Percentiles rank a stretch among this genome's conserved stretches.
phyloP scores from a whole-genome alignment of 2,113 vertebrate genomes.

The Gadus macrocephalus region DNA sequence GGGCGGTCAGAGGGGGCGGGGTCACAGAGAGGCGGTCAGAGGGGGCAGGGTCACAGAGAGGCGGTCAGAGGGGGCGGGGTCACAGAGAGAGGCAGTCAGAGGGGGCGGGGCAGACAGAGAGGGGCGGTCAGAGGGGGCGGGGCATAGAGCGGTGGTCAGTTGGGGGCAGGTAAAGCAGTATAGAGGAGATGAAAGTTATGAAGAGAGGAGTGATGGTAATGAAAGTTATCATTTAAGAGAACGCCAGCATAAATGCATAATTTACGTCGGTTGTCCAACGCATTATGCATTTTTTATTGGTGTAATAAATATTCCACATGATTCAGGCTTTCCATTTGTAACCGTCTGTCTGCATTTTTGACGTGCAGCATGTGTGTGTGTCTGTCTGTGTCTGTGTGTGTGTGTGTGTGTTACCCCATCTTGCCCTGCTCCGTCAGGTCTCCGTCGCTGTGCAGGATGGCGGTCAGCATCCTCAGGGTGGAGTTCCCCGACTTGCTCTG shows the following conservation, averaged over 20 bases:
- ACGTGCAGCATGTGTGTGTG: background rate
- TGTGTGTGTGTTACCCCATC: constrained; percentile 79
- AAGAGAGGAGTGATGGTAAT: too few species aligned
- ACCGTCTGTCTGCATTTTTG: background rate
- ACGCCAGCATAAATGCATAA: background rate
- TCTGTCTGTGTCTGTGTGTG: constrained; percentile 2
- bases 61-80: constrained; percentile 24
- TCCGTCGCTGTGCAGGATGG: constrained; percentile 95
- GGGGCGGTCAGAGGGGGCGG: background rate
- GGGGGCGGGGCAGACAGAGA: background rate
- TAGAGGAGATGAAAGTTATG: too few species aligned
- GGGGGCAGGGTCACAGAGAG: too few species aligned
- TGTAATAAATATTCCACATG: background rate
- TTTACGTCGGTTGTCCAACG: too few species aligned
- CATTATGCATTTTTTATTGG: too few species aligned
- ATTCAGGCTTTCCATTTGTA: background rate
- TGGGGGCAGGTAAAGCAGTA: too few species aligned
- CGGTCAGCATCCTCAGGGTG: constrained; percentile 91
- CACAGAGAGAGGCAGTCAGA: background rate
- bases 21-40: too few species aligned
- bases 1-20: background rate
- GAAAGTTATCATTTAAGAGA: too few species aligned
- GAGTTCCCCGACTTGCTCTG: constrained; percentile 98
- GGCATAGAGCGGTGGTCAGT: too few species aligned
- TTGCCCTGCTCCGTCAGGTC: constrained; percentile 96